Evolutionary conservation across 2,113 vertebrate genomes (phyloP).

Genomic region (Gracilinanus agilis): DNA sequence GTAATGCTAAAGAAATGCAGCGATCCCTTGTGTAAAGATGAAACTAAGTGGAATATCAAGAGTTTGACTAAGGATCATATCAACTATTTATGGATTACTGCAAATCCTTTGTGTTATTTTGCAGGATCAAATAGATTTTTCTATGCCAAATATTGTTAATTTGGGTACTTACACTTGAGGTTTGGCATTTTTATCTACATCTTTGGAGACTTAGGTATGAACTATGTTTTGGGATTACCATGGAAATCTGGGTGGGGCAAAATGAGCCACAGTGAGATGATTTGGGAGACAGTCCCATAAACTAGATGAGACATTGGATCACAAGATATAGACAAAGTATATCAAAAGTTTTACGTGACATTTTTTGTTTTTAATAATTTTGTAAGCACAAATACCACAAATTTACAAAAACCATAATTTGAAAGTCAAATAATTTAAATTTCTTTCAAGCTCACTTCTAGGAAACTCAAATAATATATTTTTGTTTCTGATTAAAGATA

Average conservation of each 20-base stretch:
- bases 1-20: neutral
- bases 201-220: neutral
- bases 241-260: neutral
- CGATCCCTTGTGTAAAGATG: neutral
- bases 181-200: neutral
- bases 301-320: neutral
- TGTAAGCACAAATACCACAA: neutral
- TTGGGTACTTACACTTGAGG: neutral
- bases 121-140: neutral
- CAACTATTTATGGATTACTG: neutral
- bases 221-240: neutral
- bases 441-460: neutral
- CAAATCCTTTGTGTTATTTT: neutral
- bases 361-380: neutral
- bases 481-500: neutral
- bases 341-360: neutral
- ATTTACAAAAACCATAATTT: neutral
- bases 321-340: neutral
- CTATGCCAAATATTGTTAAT: neutral
- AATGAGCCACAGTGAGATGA: neutral
- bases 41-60: neutral
- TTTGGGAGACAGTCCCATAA: neutral
- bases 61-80: neutral
- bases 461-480: neutral
- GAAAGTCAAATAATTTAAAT: neutral